These are phyloP conservation scores for Eulemur mongoz DNA, from an alignment of 2,797 vertebrate genomes.

Conservation along the genomic window DNA sequence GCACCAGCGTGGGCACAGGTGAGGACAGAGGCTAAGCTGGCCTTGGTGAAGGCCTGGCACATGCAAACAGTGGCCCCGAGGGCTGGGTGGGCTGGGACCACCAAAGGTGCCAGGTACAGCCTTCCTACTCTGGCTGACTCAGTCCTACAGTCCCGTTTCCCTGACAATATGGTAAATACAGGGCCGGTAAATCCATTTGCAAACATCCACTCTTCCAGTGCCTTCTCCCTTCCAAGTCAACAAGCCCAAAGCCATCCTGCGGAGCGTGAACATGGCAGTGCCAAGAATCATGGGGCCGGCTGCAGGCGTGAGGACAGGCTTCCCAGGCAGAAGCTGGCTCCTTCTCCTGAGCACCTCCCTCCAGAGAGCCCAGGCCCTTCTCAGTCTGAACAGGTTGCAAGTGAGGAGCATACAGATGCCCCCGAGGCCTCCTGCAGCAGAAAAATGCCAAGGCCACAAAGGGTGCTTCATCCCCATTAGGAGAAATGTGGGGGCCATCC, in stretches of 20 bases:
- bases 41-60: not conserved
- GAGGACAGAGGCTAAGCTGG: not conserved
- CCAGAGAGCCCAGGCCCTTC: not conserved
- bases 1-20: not conserved
- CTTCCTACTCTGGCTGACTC: constrained; percentile 56
- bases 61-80: not conserved
- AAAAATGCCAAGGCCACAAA: not conserved
- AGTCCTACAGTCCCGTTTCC: constrained; percentile 46
- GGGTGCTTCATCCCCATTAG: not conserved
- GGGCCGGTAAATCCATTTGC: constrained; percentile 63
- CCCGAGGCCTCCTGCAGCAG: not conserved
- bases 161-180: constrained; percentile 58
- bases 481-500: not conserved
- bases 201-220: constrained; percentile 62
- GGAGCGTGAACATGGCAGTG: not conserved
- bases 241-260: constrained; percentile 55
- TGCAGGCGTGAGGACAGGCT: not conserved
- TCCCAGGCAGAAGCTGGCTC: not conserved
- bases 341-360: not conserved
- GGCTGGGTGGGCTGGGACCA: constrained; percentile 41
- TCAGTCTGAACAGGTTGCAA: not conserved
- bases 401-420: not conserved
- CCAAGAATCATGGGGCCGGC: not conserved
- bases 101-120: constrained; percentile 30
- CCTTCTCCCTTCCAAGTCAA: constrained; percentile 57